These are phyloP conservation scores for Cheirogaleus major DNA, from an alignment of 2,797 vertebrate genomes.

Conservation along the genomic window DNA sequence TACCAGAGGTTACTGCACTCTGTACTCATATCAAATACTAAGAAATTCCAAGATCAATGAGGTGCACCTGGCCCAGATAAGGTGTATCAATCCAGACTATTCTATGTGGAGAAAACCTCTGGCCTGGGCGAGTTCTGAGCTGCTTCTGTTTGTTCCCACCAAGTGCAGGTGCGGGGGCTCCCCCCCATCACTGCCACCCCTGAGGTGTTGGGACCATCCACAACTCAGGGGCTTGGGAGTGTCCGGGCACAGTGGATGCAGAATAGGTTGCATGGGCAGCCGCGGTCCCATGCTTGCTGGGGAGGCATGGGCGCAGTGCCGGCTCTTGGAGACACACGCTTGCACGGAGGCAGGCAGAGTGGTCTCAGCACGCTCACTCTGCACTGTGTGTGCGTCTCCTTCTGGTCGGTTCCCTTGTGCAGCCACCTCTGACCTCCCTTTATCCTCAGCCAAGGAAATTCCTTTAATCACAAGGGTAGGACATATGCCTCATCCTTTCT, in stretches of 20 bases:
- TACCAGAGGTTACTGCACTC: neutral
- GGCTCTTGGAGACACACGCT: neutral
- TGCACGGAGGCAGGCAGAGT: neutral
- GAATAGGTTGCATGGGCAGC: neutral
- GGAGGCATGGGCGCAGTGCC: neutral
- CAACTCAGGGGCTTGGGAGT: neutral
- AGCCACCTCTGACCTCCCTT: neutral
- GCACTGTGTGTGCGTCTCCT: neutral
- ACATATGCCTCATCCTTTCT: neutral
- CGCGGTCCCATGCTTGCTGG: neutral
- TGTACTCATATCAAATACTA: neutral
- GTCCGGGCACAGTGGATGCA: neutral
- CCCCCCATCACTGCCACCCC: neutral
- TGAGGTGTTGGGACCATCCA: neutral
- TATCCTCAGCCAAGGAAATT: neutral
- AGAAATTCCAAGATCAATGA: neutral
- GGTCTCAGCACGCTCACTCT: neutral
- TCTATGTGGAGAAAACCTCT: neutral
- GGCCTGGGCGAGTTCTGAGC: neutral
- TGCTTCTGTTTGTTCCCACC: neutral
- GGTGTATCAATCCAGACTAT: neutral
- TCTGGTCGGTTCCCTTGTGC: neutral
- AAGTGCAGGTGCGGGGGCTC: neutral
- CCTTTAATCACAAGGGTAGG: neutral
- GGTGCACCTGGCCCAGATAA: neutral